These are phyloP conservation scores for Thaumatotibia leucotreta DNA, from an alignment of 1,140 invertebrate genomes.

Conservation along the genomic window DNA sequence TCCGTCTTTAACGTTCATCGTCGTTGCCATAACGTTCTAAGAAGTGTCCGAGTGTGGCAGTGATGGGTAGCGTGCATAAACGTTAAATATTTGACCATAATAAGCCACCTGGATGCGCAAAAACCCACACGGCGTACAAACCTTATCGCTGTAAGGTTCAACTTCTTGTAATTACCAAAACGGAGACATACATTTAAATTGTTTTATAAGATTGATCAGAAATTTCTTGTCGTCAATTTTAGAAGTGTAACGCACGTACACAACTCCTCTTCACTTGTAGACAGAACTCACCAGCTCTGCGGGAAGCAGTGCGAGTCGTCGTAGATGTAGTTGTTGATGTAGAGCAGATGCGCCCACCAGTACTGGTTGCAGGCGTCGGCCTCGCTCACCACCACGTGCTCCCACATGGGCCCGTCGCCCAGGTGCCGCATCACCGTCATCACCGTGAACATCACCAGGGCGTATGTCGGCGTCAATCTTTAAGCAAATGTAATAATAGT, in stretches of 20 bases:
- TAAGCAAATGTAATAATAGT: too few relatives aligned
- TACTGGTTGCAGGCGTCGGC: constrained; percentile 75
- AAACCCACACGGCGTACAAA: too few relatives aligned
- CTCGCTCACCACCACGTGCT: constrained; percentile 51
- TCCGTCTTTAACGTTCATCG: too few relatives aligned
- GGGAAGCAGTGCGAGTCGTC: constrained; percentile 42
- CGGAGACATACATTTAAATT: too few relatives aligned
- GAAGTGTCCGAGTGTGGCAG: too few relatives aligned
- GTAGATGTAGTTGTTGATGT: constrained; percentile 78
- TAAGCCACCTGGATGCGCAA: too few relatives aligned
- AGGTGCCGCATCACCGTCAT: constrained; percentile 46
- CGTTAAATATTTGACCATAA: too few relatives aligned
- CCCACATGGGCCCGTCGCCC: constrained; percentile 54
- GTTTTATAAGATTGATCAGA: constrained; percentile 29
- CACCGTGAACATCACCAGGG: constrained; percentile 50
- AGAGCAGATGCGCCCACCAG: constrained; percentile 83
- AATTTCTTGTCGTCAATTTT: constrained; percentile 28
- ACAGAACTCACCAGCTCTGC: constrained; percentile 53
- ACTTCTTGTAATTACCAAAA: too few relatives aligned
- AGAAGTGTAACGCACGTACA: too few relatives aligned
- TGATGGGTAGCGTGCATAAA: too few relatives aligned
- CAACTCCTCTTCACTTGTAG: constrained; percentile 47
- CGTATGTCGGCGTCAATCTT: constrained; percentile 63
- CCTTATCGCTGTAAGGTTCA: too few relatives aligned
- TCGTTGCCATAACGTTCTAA: too few relatives aligned